Base-by-base conservation (phyloP, 2,888 invertebrate genomes). In the Caenorhabditis panamensis region DNA sequence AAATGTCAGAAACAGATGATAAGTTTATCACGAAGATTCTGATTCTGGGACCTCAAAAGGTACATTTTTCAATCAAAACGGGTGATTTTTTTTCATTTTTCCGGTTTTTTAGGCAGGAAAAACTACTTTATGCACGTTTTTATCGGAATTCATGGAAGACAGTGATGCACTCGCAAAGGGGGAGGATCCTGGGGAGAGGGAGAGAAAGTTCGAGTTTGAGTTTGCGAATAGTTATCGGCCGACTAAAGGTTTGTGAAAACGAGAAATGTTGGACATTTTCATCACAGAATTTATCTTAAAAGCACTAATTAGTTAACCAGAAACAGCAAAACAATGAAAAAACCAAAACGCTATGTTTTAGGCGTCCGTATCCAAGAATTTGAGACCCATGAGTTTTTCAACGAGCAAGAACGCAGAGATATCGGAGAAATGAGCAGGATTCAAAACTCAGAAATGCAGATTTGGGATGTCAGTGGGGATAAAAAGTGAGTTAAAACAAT, bases 301-400 rank as follows among this genome's bases (percentile, higher is more conserved):
- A 41, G 2, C 41, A 11, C 3, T 13, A 9, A 16, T 16, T 41
- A 5, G 26, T 31, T 31, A 31, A 9, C 31, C 9, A 54, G 11
- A 54, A 20, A 20, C 18, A 9, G 56, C 9, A 31, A 31, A 31
- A 31, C 9, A 9, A 31, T 31, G 9, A 31, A 31, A 31, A 31
- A 31, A 31, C 9, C 31, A 9, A 31, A 31, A 31, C n/a, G n/a
- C n/a, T n/a, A n/a, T n/a, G n/a, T n/a, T n/a, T n/a, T n/a, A 87
- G 87, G 84, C 73, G 91, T 82, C 41, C 93, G 95, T 87, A 94
- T 95, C 86, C 92, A 95, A 16, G 95, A 95, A 91, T 95, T 95
- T 91, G 95, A 95, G 91, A 92, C 93, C 26, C 92, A 93, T 24
- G 93, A 93, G 86, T 89, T 94, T 13, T 36, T 77, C 16, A 22